These are phyloP conservation scores for Scaptomyza montana DNA, from an alignment of 1,140 invertebrate genomes.

Conservation along the genomic window DNA sequence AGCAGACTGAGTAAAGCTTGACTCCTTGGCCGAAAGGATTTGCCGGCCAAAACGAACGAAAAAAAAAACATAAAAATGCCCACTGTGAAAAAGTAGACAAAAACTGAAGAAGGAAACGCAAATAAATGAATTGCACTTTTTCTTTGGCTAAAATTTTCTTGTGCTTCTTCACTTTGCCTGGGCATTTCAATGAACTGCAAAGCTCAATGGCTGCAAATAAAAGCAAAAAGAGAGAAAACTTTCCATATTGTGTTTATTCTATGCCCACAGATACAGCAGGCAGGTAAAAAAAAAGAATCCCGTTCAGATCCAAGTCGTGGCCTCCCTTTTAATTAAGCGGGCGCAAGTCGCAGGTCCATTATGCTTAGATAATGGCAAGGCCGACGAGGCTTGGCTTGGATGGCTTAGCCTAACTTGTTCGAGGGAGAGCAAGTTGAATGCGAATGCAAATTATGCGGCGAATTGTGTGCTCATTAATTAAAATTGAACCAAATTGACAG, in stretches of 20 bases:
- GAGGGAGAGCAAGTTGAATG: slow-evolving; percentile 7
- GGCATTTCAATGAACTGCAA: slow-evolving; percentile 69
- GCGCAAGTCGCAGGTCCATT: slow-evolving; percentile 68
- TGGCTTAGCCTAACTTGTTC: neutral
- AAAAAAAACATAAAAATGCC: slow-evolving; percentile 11
- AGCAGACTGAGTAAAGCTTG: slow-evolving; percentile 14
- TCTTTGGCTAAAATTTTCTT: slow-evolving; percentile 71
- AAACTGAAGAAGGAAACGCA: slow-evolving; percentile 75
- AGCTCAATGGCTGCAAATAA: slow-evolving; percentile 60
- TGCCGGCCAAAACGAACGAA: slow-evolving; percentile 48
- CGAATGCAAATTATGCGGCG: slow-evolving; percentile 73
- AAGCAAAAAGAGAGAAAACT: slow-evolving; percentile 51
- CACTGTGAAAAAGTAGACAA: slow-evolving; percentile 8
- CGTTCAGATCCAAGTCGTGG: slow-evolving; percentile 24
- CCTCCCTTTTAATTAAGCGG: slow-evolving; percentile 73
- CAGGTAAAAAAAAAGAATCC: slow-evolving; percentile 39
- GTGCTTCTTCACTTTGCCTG: slow-evolving; percentile 41
- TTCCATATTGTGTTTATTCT: slow-evolving; percentile 79
- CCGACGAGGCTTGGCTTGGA: slow-evolving; percentile 25
- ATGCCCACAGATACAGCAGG: slow-evolving; percentile 54
- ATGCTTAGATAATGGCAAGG: slow-evolving; percentile 75
- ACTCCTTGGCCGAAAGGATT: slow-evolving; percentile 63
- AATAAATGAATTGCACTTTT: slow-evolving; percentile 83
- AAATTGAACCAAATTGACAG: slow-evolving; percentile 73
- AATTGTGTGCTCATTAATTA: slow-evolving; percentile 82